Evolutionary conservation across 2,888 invertebrate genomes (phyloP).

Genomic region (Diaperis boleti): DNA sequence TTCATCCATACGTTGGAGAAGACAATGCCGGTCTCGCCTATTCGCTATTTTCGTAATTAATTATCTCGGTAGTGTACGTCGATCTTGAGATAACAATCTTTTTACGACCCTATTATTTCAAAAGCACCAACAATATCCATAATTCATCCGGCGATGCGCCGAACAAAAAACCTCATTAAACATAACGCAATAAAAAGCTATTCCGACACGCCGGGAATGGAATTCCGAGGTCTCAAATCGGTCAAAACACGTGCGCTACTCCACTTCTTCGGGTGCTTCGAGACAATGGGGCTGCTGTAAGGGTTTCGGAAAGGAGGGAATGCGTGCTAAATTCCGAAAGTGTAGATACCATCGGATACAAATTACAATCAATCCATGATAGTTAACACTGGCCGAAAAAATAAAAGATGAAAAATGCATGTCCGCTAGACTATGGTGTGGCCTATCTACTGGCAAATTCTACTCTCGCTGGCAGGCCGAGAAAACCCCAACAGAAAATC

Average conservation of each 20-base stretch:
- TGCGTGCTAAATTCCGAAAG: too few relatives aligned
- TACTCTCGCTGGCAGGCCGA: too few relatives aligned
- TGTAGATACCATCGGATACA: too few relatives aligned
- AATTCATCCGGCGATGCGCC: constrained; percentile 14
- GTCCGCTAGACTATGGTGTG: too few relatives aligned
- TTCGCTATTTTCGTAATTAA: neutral
- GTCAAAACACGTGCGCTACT: constrained; percentile 26
- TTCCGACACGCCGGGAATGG: constrained; percentile 7
- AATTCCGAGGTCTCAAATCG: constrained; percentile 14
- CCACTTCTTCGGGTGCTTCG: constrained; percentile 17
- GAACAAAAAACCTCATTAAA: constrained; percentile 8
- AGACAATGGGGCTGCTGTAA: too few relatives aligned
- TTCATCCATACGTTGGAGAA: neutral
- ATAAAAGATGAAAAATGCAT: too few relatives aligned
- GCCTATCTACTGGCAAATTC: too few relatives aligned
- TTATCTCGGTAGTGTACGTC: neutral
- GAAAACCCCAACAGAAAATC: too few relatives aligned
- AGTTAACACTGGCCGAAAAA: too few relatives aligned
- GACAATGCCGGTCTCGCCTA: neutral
- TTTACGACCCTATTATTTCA: constrained; percentile 9
- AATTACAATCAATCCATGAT: too few relatives aligned
- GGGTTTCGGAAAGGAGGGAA: too few relatives aligned
- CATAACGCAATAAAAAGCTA: constrained; percentile 12
- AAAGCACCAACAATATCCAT: constrained; percentile 10
- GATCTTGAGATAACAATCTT: neutral